Conservation (phyloP, 2,797 vertebrate species). For the Etheostoma nigrum region DNA sequence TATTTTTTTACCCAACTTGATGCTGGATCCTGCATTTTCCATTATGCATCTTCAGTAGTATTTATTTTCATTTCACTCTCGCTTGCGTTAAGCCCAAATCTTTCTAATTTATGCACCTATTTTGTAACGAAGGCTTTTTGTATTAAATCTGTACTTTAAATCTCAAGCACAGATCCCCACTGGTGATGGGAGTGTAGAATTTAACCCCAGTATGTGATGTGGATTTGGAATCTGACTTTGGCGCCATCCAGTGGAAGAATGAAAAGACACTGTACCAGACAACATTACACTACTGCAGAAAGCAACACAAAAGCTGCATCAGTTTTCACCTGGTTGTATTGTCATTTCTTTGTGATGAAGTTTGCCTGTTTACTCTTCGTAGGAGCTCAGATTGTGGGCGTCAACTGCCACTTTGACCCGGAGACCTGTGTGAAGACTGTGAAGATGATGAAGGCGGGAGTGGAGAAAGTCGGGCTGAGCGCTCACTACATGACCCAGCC, state of each 20-base stretch:
- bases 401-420: conserved; percentile 98
- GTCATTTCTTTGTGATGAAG: background rate
- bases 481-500: conserved; percentile 93
- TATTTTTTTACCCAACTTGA: too few relatives aligned
- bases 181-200: background rate
- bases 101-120: too few relatives aligned
- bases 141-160: too few relatives aligned
- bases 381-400: conserved; percentile 93
- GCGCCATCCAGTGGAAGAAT: conserved; percentile 12
- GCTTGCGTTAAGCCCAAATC: too few relatives aligned
- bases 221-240: background rate
- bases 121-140: too few relatives aligned
- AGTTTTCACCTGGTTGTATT: background rate
- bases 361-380: background rate
- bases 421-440: conserved; percentile 89
- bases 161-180: too few relatives aligned
- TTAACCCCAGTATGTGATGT: too few relatives aligned
- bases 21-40: too few relatives aligned
- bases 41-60: too few relatives aligned
- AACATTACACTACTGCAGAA: background rate
- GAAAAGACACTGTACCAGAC: background rate
- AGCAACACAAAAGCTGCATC: background rate
- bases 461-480: conserved; percentile 90
- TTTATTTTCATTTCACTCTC: too few relatives aligned
- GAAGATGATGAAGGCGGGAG: conserved; percentile 93